Evolutionary conservation across 2,113 vertebrate species (phyloP).

Genomic region (Reinhardtius hippoglossoides): DNA sequence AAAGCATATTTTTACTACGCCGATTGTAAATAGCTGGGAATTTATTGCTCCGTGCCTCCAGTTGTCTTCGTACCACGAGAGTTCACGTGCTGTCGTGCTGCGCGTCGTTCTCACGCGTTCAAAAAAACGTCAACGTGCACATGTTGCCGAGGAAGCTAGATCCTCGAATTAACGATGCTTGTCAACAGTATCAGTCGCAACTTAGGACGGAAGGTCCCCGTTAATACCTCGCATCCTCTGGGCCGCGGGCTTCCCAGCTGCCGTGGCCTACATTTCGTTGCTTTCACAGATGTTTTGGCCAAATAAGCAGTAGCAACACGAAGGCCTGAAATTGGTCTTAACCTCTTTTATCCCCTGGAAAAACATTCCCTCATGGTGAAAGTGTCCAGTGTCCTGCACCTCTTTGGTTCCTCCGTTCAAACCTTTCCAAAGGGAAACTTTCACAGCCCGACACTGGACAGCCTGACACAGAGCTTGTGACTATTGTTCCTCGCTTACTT

Average conservation of each 20-base stretch:
- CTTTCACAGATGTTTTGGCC: conserved; percentile 71
- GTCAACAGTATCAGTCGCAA: conserved; percentile 49
- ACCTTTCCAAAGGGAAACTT: conserved; percentile 32
- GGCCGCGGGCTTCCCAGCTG: conserved; percentile 63
- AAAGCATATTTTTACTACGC: conserved; percentile 29
- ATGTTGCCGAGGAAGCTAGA: conserved; percentile 11
- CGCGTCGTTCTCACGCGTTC: not conserved
- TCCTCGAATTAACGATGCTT: conserved; percentile 36
- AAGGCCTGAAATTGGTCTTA: conserved; percentile 46
- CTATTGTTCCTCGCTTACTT: not conserved
- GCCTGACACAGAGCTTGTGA: not conserved
- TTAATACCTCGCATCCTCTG: conserved; percentile 40
- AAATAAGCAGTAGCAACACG: conserved; percentile 67
- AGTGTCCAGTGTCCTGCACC: conserved; percentile 31
- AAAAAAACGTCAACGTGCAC: conserved; percentile 1
- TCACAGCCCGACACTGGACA: conserved; percentile 1
- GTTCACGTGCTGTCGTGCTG: not conserved
- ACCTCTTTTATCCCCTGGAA: conserved; percentile 55
- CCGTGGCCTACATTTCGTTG: conserved; percentile 61
- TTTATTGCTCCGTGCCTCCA: conserved; percentile 10
- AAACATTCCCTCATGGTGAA: conserved; percentile 39
- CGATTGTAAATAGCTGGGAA: conserved; percentile 32
- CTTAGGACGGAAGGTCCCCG: conserved; percentile 32
- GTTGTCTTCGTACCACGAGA: conserved; percentile 13
- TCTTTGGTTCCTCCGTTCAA: conserved; percentile 17